Conservation (phyloP, 2,113 vertebrate genomes). For the Prionailurus bengalensis region DNA sequence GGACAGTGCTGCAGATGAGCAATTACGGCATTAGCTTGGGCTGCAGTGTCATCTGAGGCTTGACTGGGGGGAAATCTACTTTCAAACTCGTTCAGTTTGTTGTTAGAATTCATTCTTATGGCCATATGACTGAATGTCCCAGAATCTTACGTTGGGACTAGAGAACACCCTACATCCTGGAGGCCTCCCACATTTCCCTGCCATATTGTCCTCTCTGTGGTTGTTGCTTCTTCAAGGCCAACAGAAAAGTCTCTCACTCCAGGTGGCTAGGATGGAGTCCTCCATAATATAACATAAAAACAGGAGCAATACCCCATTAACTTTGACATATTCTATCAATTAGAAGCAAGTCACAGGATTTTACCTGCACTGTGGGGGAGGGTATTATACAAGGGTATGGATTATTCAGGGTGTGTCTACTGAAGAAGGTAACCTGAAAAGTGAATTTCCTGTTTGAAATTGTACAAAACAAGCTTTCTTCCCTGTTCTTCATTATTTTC, state of each 20-base stretch:
- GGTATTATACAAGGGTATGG: background rate
- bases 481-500: background rate
- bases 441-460: background rate
- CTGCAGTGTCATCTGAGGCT: background rate
- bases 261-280: background rate
- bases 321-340: background rate
- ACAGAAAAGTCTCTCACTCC: background rate
- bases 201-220: background rate
- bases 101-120: background rate
- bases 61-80: background rate
- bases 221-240: background rate
- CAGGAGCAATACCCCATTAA: background rate
- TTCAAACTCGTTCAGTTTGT: background rate
- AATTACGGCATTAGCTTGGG: too few relatives aligned
- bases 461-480: background rate
- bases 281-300: too few relatives aligned
- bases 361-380: background rate
- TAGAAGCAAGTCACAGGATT: background rate
- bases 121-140: background rate
- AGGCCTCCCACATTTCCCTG: background rate
- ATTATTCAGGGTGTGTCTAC: background rate
- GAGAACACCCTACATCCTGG: background rate
- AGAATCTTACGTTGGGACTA: background rate
- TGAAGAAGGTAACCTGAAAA: background rate
- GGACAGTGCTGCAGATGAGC: background rate